Percentiles rank a stretch among this genome's conserved stretches.
These are phyloP conservation scores for Hyperoplus immaculatus DNA, from an alignment of 2,797 vertebrate genomes.

Conservation along the genomic window DNA sequence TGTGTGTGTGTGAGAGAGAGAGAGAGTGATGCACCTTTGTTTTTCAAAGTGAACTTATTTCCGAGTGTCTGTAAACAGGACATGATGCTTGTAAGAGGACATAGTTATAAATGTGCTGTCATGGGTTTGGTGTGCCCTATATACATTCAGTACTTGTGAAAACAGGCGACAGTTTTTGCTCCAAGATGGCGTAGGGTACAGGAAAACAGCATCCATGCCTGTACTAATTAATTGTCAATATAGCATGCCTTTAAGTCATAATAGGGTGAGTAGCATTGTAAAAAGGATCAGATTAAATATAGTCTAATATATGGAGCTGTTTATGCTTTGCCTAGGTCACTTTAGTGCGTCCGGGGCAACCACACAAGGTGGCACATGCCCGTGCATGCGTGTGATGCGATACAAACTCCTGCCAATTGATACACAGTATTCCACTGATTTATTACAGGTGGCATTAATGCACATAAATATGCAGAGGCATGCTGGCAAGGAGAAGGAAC, in stretches of 20 bases:
- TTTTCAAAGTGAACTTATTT: constrained; percentile 45
- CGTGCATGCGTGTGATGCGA: too few relatives aligned
- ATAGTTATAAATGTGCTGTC: constrained; percentile 38
- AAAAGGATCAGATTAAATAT: constrained; percentile 32
- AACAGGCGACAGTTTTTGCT: constrained; percentile 13
- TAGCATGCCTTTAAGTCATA: constrained; percentile 22
- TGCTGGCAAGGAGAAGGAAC: too few relatives aligned
- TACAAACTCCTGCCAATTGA: too few relatives aligned
- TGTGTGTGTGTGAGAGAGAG: too few relatives aligned
- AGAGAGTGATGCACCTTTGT: constrained; percentile 23
- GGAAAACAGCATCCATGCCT: constrained; percentile 52
- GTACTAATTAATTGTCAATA: constrained; percentile 31
- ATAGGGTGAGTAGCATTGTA: constrained; percentile 29
- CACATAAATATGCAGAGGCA: too few relatives aligned
- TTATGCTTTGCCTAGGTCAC: too few relatives aligned
- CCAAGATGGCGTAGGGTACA: constrained; percentile 24
- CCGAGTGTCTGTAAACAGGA: constrained; percentile 48
- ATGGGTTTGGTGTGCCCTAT: constrained; percentile 8
- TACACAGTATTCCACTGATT: too few relatives aligned
- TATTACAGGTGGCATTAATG: too few relatives aligned
- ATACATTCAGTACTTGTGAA: constrained; percentile 10
- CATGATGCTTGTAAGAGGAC: constrained; percentile 28
- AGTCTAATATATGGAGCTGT: neutral
- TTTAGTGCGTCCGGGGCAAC: too few relatives aligned
- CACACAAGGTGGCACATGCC: too few relatives aligned